Conservation (phyloP, 1,140 invertebrate species). For the Trichoplusia ni region DNA sequence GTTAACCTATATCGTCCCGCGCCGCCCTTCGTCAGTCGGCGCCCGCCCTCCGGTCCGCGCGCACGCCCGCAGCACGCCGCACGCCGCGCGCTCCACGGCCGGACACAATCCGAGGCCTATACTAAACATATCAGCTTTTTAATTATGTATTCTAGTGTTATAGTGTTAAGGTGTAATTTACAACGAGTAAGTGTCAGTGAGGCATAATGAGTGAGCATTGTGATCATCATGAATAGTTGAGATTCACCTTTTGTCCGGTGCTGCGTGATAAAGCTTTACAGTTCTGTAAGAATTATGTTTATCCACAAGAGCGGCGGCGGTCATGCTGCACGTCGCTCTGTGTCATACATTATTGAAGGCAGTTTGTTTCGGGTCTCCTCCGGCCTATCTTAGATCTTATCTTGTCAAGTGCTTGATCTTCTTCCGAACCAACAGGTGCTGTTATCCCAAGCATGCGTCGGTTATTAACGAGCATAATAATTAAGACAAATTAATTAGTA, state of each 20-base stretch:
- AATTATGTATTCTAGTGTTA: conserved; percentile 22
- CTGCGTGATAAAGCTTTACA: conserved; percentile 10
- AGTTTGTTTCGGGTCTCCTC: no score
- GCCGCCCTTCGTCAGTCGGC: conserved; percentile 47
- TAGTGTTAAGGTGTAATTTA: conserved; percentile 42
- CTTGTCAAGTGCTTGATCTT: no score
- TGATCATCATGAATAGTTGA: conserved; percentile 12
- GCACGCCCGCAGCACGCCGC: conserved; percentile 40
- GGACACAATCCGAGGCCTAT: conserved; percentile 41
- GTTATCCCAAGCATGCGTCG: no score
- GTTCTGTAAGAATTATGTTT: not conserved
- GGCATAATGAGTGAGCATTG: conserved; percentile 27
- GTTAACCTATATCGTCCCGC: conserved; percentile 63
- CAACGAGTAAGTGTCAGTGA: conserved; percentile 21
- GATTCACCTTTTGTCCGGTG: not conserved
- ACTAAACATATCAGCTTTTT: conserved; percentile 50
- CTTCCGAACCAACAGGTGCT: no score
- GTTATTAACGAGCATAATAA: no score
- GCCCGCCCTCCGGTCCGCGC: conserved; percentile 47
- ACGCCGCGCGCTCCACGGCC: conserved; percentile 3
- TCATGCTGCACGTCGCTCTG: no score
- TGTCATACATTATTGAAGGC: no score
- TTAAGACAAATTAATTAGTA: no score
- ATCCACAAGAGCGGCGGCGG: no score
- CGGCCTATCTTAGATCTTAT: no score